Conservation (phyloP, 1,140 invertebrate genomes). For the Steinernema khuongi region DNA sequence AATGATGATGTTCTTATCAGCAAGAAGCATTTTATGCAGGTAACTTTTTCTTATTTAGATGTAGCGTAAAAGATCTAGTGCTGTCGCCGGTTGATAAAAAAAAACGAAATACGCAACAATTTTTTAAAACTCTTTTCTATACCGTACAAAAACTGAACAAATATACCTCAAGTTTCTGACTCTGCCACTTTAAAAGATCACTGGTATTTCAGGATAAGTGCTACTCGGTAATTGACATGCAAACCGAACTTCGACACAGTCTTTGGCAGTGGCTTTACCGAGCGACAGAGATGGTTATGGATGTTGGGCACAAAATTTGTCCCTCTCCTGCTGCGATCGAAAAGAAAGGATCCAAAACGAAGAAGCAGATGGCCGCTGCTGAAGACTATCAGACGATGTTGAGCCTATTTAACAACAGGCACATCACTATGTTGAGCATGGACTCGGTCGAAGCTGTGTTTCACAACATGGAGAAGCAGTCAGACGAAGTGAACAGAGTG, state of each 20-base stretch:
- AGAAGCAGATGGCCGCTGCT: slow-evolving; percentile 35
- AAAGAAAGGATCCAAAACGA: slow-evolving; percentile 37
- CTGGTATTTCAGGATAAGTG: slow-evolving; percentile 28
- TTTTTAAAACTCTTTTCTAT: no score
- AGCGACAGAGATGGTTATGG: slow-evolving; percentile 24
- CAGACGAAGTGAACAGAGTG: neutral
- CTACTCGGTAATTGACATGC: slow-evolving; percentile 31
- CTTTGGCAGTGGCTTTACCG: slow-evolving; percentile 37
- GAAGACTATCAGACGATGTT: slow-evolving; percentile 40
- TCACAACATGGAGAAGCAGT: neutral
- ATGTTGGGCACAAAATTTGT: slow-evolving; percentile 37
- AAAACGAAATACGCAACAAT: no score
- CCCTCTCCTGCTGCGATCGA: slow-evolving; percentile 33
- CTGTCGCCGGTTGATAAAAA: no score
- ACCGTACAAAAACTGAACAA: no score
- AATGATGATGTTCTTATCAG: slow-evolving; percentile 3
- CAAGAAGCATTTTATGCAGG: slow-evolving; percentile 30
- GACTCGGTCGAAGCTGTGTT: slow-evolving; percentile 17
- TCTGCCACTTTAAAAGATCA: no score
- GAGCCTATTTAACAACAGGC: slow-evolving; percentile 34
- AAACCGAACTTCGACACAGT: slow-evolving; percentile 30
- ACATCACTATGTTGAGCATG: slow-evolving; percentile 26
- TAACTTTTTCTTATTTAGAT: slow-evolving; percentile 17
- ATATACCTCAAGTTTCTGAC: no score
- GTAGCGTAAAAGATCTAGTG: neutral